A percentile compares a stretch with the other conserved stretches of the same genome.
These are phyloP conservation scores for Temnothorax curvispinosus DNA, from an alignment of 1,140 invertebrate genomes.

Conservation along the genomic window DNA sequence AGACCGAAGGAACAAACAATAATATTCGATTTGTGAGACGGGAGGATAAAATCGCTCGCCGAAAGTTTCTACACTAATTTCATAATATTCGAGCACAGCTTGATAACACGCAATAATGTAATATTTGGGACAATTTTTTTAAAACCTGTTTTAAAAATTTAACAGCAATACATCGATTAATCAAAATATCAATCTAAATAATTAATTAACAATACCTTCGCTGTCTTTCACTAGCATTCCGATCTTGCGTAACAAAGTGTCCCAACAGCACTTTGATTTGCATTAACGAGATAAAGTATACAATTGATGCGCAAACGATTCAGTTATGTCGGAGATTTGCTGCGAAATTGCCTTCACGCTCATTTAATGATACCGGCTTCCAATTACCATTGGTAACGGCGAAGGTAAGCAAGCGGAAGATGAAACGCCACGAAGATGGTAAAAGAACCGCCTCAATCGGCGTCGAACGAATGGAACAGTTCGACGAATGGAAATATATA, in stretches of 20 bases:
- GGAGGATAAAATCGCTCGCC: not conserved
- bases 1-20: slow-evolving; percentile 1
- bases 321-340: not conserved
- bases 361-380: slow-evolving; percentile 6
- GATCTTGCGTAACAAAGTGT: not conserved
- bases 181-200: not conserved
- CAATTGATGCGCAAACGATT: slow-evolving; percentile 2
- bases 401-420: slow-evolving; percentile 35
- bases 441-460: slow-evolving; percentile 57
- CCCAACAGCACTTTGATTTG: not conserved
- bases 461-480: slow-evolving; percentile 36
- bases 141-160: not conserved
- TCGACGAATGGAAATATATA: slow-evolving; percentile 69
- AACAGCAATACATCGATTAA: not conserved
- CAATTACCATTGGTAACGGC: slow-evolving; percentile 7
- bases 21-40: not conserved
- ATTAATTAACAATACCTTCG: not conserved
- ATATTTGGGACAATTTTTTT: not conserved
- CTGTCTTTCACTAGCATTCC: not conserved
- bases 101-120: not conserved
- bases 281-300: not conserved
- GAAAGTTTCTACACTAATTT: slow-evolving; percentile 24
- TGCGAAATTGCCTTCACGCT: not conserved
- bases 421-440: slow-evolving; percentile 12
- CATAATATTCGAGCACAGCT: not conserved